These are phyloP conservation scores for Nemotelus nigrinus DNA, from an alignment of 2,888 invertebrate species.

Conservation along the genomic window DNA sequence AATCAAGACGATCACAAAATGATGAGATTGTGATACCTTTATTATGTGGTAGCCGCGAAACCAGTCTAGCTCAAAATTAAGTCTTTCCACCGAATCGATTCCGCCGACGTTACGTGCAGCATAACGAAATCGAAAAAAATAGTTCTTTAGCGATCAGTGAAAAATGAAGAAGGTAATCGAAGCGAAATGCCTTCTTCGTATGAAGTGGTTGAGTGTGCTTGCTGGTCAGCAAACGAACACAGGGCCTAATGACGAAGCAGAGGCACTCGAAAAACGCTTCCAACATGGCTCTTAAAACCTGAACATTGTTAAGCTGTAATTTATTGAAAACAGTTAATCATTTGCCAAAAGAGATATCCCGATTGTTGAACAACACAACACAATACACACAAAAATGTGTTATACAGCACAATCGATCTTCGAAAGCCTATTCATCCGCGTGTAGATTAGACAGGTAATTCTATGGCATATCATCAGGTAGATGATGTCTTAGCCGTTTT, in stretches of 20 bases:
- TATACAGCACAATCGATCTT: neutral
- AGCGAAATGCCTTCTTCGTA: conserved; percentile 11
- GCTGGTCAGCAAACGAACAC: neutral
- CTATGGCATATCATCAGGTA: neutral
- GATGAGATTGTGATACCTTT: conserved; percentile 32
- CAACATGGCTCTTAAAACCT: conserved; percentile 17
- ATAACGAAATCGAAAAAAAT: neutral
- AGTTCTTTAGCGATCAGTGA: neutral
- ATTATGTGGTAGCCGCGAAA: conserved; percentile 20
- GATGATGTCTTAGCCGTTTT: neutral
- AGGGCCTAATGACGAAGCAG: neutral
- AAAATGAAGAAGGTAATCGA: conserved; percentile 1
- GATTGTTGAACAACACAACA: neutral
- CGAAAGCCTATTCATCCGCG: neutral
- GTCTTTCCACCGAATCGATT: conserved; percentile 32
- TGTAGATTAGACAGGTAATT: neutral
- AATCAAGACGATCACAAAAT: conserved; percentile 26
- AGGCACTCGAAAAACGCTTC: neutral
- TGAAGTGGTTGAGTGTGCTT: neutral
- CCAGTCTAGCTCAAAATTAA: conserved; percentile 23
- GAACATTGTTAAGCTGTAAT: conserved; percentile 19
- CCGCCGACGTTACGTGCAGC: neutral
- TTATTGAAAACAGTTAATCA: conserved; percentile 42
- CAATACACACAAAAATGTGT: too few species aligned
- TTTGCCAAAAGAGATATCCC: conserved; percentile 30